Percentiles rank a stretch among this genome's conserved stretches.
Evolutionary conservation across 92 coral and sea anemone species (phyloP).

Genomic region (Pocillopora grandis): DNA sequence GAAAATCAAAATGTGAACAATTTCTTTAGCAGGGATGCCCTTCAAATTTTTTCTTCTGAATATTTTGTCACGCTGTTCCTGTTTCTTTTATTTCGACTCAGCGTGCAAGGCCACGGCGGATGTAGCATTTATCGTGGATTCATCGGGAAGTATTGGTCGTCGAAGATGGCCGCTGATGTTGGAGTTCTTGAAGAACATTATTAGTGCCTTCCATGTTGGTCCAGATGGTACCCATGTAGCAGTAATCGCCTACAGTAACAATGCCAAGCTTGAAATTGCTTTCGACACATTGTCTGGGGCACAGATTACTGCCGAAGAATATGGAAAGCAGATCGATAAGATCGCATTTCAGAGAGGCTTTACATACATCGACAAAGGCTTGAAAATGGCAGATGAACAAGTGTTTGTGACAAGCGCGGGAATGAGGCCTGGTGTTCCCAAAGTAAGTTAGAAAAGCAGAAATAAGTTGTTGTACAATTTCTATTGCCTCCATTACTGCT

Average conservation of each 20-base stretch:
- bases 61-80: background rate
- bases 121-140: conserved; percentile 65
- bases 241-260: conserved; percentile 54
- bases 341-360: conserved; percentile 56
- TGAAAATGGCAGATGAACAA: conserved; percentile 36
- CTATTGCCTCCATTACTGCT: no score
- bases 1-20: no score
- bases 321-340: conserved; percentile 32
- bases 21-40: background rate
- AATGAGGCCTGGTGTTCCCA: conserved; percentile 27
- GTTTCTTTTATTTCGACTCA: background rate
- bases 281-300: conserved; percentile 42
- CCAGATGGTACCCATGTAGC: conserved; percentile 65
- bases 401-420: conserved; percentile 46
- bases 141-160: conserved; percentile 73
- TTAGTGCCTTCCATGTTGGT: conserved; percentile 50
- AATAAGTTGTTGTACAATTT: no score
- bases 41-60: background rate
- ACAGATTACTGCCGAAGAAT: conserved; percentile 31
- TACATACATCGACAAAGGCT: conserved; percentile 66
- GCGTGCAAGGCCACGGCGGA: conserved; percentile 54
- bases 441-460: no score
- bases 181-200: conserved; percentile 35
- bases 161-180: conserved; percentile 44
- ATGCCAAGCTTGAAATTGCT: conserved; percentile 43